phyloP scores from a whole-genome alignment of 2,888 invertebrate species.

The Chorisops tibialis region DNA sequence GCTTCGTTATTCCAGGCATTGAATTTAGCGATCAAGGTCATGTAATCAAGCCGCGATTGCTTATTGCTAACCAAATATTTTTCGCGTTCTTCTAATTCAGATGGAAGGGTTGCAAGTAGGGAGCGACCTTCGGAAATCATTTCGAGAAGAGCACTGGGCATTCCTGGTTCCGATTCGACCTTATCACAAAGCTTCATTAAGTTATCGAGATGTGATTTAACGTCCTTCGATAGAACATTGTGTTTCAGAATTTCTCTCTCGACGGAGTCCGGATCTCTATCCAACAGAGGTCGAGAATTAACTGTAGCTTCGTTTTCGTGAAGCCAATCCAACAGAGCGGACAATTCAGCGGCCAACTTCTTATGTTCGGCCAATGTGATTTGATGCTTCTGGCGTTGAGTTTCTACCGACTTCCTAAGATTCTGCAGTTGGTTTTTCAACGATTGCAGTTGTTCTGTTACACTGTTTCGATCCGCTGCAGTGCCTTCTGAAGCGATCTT shows the following conservation, averaged over 20 bases:
- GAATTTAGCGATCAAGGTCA: conserved; percentile 71
- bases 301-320: conserved; percentile 78
- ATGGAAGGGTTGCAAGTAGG: conserved; percentile 70
- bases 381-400: conserved; percentile 83
- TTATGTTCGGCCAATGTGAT: conserved; percentile 83
- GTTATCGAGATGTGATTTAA: conserved; percentile 67
- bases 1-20: conserved; percentile 83
- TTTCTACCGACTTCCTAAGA: conserved; percentile 77
- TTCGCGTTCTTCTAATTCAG: conserved; percentile 75
- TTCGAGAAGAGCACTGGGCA: conserved; percentile 77
- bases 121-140: conserved; percentile 83
- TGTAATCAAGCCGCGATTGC: conserved; percentile 72
- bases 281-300: conserved; percentile 77
- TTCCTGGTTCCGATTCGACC: conserved; percentile 70
- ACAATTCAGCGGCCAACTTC: conserved; percentile 78
- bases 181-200: conserved; percentile 67
- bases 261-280: conserved; percentile 74
- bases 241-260: conserved; percentile 79
- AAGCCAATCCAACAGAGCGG: conserved; percentile 77
- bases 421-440: conserved; percentile 79
- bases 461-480: conserved; percentile 79
- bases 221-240: conserved; percentile 63
- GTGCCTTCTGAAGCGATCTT: conserved; percentile 90
- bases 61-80: conserved; percentile 77
- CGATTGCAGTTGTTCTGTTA: conserved; percentile 82